Evolutionary conservation across 1,140 invertebrate species (phyloP), one percentile per base, ranked within the genome.

Genomic region (Antheraea pernyi): DNA sequence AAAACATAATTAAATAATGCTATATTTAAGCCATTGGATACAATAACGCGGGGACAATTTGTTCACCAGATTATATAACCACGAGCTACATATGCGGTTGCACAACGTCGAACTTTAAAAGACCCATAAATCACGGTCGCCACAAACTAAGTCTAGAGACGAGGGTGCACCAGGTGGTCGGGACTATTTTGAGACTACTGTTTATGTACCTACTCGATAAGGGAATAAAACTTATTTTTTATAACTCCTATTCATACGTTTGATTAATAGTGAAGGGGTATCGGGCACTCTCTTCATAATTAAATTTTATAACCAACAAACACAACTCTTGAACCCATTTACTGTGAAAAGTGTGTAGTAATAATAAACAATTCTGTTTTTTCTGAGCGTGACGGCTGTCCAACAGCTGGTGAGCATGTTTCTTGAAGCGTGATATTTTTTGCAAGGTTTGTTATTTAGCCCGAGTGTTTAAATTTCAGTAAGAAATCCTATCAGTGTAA

Each of bases 41-140:
- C 30, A 36, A 30, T 22, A 30, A 22, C 22, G 19, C 60, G 19
- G 22, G 61, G 64, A 68, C 69, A 68, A 68, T 82, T 84, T 87
- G 83, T 79, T 78, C 78, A 72, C 69, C 81, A 84, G 81, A 82
- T 86, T 80, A 84, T 83, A 84, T 81, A 86, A 83, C 89, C 81
- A 89, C 90, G 89, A 85, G 89, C 86, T 90, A 88, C 87, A 85
- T 84, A 87, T 89, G 86, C 88, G 87, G 86, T 85, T 75, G 80
- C 80, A 87, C 85, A 87, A 83, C 87, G 82, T 83, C 59, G 72
- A 79, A 65, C 77, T 81, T 74, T 30, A 30, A 70, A 76, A 82
- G 79, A 70, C 74, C 76, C 80, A 84, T 91, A 91, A 90, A 91
- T 91, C 81, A 90, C 78, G 75, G 74, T 80, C 74, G 79, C 60